Conservation (phyloP, 1,140 invertebrate genomes). For the Drosophila lowei region DNA sequence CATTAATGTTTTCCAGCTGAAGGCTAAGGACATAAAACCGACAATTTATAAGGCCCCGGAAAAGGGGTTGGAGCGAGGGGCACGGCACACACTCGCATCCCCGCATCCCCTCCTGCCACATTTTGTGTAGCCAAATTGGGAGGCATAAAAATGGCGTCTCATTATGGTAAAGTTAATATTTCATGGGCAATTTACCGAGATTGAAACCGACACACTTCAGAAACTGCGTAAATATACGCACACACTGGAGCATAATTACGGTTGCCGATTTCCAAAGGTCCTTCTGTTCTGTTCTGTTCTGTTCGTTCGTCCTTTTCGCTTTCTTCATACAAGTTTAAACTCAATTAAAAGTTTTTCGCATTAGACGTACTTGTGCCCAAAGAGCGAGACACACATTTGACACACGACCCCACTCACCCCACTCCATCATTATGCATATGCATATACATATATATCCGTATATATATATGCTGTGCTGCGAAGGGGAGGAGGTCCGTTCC, state of each 20-base stretch:
- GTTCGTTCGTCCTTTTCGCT: conserved; percentile 27
- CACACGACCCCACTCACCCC: neutral
- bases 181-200: conserved; percentile 80
- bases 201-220: conserved; percentile 78
- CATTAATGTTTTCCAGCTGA: conserved; percentile 18
- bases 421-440: neutral
- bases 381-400: conserved; percentile 19
- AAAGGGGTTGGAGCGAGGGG: neutral
- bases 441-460: too few species aligned
- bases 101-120: conserved; percentile 34
- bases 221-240: conserved; percentile 58
- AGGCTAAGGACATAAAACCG: conserved; percentile 49
- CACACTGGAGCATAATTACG: conserved; percentile 44
- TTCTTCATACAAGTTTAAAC: conserved; percentile 77
- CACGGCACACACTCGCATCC: conserved; percentile 31
- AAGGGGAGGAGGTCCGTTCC: neutral
- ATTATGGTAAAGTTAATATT: conserved; percentile 79
- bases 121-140: conserved; percentile 65
- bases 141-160: conserved; percentile 75
- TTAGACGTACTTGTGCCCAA: conserved; percentile 72
- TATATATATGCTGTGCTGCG: neutral
- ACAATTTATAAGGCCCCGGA: conserved; percentile 29
- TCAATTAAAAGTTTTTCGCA: conserved; percentile 78
- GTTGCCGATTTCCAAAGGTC: conserved; percentile 39
- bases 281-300: conserved; percentile 18